Conservation (phyloP, 2,888 invertebrate species). For the Eupithecia subumbrata region DNA sequence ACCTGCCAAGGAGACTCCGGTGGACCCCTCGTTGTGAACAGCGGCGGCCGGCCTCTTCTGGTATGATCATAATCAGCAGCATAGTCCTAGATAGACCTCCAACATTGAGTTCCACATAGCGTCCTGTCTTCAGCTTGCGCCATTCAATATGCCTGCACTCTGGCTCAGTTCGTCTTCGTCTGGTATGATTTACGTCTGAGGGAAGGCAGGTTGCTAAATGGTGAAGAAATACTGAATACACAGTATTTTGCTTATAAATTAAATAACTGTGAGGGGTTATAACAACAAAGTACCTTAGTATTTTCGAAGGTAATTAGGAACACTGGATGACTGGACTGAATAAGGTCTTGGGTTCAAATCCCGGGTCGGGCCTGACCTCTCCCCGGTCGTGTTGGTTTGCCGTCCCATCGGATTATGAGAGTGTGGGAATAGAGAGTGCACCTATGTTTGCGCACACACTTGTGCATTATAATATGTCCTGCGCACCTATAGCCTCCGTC, state of each 20-base stretch:
- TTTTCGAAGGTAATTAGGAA: no score
- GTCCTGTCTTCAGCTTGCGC: not conserved
- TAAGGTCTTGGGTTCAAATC: no score
- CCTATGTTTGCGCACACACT: not conserved
- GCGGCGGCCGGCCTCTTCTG: constrained; percentile 31
- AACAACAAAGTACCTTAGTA: no score
- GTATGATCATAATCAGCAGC: constrained; percentile 15
- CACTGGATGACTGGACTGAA: no score
- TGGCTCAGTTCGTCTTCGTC: not conserved
- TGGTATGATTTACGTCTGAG: not conserved
- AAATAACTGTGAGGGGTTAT: no score
- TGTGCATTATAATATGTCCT: not conserved
- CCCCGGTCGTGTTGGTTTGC: not conserved
- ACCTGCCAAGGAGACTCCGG: constrained; percentile 64
- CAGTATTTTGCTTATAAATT: no score
- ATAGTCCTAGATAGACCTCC: not conserved
- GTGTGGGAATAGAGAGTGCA: not conserved
- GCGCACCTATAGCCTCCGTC: not conserved
- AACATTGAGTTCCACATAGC: no score
- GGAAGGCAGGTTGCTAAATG: not conserved
- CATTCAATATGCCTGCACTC: not conserved
- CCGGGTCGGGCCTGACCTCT: not conserved
- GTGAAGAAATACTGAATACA: no score
- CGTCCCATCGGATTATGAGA: not conserved
- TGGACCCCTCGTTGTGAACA: constrained; percentile 54